Percentiles rank a stretch among this genome's conserved stretches.
Conservation (phyloP, 1,140 invertebrate genomes). For the Musca vetustissima region DNA sequence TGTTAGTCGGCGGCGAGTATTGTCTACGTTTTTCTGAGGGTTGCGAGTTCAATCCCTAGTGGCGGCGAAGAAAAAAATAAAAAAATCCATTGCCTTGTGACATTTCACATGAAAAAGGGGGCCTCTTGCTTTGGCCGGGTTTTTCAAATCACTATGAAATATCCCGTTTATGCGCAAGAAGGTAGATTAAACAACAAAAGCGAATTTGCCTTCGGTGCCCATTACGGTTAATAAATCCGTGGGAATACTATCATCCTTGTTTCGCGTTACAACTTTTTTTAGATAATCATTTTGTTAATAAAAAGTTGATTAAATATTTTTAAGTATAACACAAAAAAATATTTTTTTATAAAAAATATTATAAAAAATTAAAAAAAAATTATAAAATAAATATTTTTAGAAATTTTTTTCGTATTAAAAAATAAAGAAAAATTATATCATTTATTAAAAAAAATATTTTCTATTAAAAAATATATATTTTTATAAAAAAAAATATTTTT, state of each 20-base stretch:
- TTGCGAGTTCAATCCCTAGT: conserved; percentile 21
- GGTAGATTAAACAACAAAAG: conserved; percentile 26
- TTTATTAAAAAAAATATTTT: too few species aligned
- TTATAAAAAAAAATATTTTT: too few species aligned
- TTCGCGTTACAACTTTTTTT: conserved; percentile 30
- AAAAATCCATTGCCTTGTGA: too few species aligned
- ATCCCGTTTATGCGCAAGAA: conserved; percentile 24
- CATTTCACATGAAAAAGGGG: not conserved
- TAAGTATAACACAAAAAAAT: not conserved
- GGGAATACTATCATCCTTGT: conserved; percentile 30
- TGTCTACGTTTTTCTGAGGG: not conserved
- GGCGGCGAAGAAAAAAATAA: not conserved
- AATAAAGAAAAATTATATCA: too few species aligned
- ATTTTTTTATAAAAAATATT: too few species aligned
- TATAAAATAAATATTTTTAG: too few species aligned
- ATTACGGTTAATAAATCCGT: conserved; percentile 25
- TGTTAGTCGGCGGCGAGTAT: not conserved
- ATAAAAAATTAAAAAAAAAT: too few species aligned
- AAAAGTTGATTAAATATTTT: conserved; percentile 22
- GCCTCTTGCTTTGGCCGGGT: conserved; percentile 30
- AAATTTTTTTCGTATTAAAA: too few species aligned
- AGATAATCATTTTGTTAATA: not conserved
- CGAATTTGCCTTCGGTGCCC: conserved; percentile 32
- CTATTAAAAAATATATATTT: too few species aligned
- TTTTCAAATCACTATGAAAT: conserved; percentile 21